These are phyloP conservation scores for Varanus salvator DNA, from an alignment of 2,113 vertebrate species.

Conservation along the genomic window DNA sequence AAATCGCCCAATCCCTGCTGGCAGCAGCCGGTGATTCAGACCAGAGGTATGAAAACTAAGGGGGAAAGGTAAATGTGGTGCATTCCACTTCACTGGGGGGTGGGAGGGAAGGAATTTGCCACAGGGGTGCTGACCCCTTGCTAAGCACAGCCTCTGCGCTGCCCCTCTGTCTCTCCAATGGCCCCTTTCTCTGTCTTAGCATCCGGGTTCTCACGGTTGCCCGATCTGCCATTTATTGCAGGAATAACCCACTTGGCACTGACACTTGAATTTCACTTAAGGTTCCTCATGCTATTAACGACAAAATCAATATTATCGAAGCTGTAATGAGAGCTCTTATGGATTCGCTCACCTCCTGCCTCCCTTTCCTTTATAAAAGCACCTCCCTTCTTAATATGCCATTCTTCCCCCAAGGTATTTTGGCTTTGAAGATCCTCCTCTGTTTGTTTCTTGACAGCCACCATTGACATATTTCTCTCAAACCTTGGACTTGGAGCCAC, in stretches of 20 bases:
- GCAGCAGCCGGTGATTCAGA: not conserved
- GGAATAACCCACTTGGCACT: slow-evolving; percentile 56
- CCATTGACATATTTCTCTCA: slow-evolving; percentile 26
- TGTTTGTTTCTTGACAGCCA: slow-evolving; percentile 27
- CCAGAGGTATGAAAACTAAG: not conserved
- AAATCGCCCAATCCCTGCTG: not conserved
- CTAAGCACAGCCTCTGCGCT: not conserved
- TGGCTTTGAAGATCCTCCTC: not conserved
- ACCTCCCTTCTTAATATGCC: not conserved
- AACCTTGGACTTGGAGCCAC: slow-evolving; percentile 48
- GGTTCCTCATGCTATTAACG: slow-evolving; percentile 53
- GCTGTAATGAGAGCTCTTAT: slow-evolving; percentile 51
- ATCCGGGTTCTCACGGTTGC: not conserved
- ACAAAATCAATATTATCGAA: slow-evolving; percentile 57
- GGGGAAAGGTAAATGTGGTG: not conserved
- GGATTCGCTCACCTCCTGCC: slow-evolving; percentile 43
- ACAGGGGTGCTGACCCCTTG: not conserved
- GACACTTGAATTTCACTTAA: slow-evolving; percentile 67
- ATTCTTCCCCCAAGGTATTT: slow-evolving; percentile 35
- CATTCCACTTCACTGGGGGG: not conserved
- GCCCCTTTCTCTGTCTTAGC: not conserved
- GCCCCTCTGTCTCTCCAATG: not conserved
- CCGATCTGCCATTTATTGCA: slow-evolving; percentile 35
- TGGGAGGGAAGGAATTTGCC: not conserved
- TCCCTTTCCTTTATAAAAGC: slow-evolving; percentile 36